Conservation (phyloP, 2,888 invertebrate genomes). For the Watsonalla binaria region DNA sequence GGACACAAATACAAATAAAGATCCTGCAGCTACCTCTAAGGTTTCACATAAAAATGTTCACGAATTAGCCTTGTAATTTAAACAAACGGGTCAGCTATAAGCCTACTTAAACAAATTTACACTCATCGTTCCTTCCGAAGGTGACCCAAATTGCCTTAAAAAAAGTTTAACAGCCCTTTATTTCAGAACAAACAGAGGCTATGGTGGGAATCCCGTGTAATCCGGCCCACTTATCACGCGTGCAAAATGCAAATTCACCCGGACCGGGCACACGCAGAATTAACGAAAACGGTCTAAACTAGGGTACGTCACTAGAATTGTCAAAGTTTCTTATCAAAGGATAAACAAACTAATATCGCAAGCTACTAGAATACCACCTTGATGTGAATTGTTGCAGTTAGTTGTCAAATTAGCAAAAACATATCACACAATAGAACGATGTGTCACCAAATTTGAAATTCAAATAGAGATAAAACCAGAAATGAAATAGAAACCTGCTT, state of each 20-base stretch:
- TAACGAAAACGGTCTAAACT: slow-evolving; percentile 56
- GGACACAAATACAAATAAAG: background rate
- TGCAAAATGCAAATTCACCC: slow-evolving; percentile 77
- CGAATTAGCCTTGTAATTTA: slow-evolving; percentile 53
- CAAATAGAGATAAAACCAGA: slow-evolving; percentile 20
- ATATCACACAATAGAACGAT: background rate
- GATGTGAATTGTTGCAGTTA: too few species aligned
- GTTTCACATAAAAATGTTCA: slow-evolving; percentile 15
- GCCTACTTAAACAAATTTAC: slow-evolving; percentile 76
- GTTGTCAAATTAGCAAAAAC: slow-evolving; percentile 4
- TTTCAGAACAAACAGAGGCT: slow-evolving; percentile 76
- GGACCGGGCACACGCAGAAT: slow-evolving; percentile 63
- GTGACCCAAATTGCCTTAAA: slow-evolving; percentile 78
- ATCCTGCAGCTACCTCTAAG: background rate
- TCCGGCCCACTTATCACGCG: slow-evolving; percentile 77
- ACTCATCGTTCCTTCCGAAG: slow-evolving; percentile 68
- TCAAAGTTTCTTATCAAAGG: slow-evolving; percentile 66
- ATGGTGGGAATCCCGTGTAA: slow-evolving; percentile 74
- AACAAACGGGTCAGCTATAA: slow-evolving; percentile 58
- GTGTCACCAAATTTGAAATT: slow-evolving; percentile 15
- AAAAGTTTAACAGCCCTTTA: slow-evolving; percentile 77
- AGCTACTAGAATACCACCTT: slow-evolving; percentile 20
- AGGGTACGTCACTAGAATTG: slow-evolving; percentile 63
- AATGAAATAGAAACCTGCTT: slow-evolving; percentile 22
- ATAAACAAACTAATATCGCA: slow-evolving; percentile 54